A percentile compares a stretch with the other conserved stretches of the same genome.
These are phyloP conservation scores for Sebastes alutus DNA, from an alignment of 2,797 vertebrate genomes.

Conservation along the genomic window DNA sequence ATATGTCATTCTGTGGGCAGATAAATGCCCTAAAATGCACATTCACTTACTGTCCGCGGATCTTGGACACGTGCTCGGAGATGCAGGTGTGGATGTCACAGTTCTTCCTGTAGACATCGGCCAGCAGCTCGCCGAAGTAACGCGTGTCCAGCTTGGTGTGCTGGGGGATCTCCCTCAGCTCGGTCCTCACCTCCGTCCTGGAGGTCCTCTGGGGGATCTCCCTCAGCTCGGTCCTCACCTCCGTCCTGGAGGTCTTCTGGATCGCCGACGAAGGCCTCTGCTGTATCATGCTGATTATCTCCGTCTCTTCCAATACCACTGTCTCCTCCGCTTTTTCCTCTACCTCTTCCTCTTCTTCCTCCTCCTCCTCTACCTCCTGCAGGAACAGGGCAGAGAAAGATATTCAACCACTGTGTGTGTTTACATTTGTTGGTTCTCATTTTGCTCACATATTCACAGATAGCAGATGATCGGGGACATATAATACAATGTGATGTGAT, in stretches of 20 bases:
- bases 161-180: neutral
- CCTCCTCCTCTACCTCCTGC: conserved; percentile 29
- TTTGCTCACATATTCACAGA: too few relatives aligned
- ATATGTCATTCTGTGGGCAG: neutral
- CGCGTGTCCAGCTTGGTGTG: conserved; percentile 88
- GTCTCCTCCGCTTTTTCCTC: neutral
- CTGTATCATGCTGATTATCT: conserved; percentile 63
- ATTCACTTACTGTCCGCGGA: conserved; percentile 86
- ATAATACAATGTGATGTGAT: too few relatives aligned
- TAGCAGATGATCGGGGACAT: too few relatives aligned
- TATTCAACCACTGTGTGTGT: neutral
- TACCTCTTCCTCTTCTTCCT: neutral
- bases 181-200: too few relatives aligned
- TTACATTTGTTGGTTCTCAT: too few relatives aligned
- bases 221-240: conserved; percentile 20
- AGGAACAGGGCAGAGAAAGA: neutral
- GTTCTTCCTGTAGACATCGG: conserved; percentile 93
- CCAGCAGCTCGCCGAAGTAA: conserved; percentile 94
- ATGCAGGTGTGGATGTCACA: conserved; percentile 89
- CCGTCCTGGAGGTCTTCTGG: conserved; percentile 13
- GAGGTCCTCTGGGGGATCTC: neutral
- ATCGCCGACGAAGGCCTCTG: neutral
- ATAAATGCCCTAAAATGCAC: neutral
- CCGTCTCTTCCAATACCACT: conserved; percentile 66
- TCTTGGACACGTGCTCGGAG: conserved; percentile 90